phyloP scores from a whole-genome alignment of 2,113 vertebrate genomes.

The Lophotis ruficrista region DNA sequence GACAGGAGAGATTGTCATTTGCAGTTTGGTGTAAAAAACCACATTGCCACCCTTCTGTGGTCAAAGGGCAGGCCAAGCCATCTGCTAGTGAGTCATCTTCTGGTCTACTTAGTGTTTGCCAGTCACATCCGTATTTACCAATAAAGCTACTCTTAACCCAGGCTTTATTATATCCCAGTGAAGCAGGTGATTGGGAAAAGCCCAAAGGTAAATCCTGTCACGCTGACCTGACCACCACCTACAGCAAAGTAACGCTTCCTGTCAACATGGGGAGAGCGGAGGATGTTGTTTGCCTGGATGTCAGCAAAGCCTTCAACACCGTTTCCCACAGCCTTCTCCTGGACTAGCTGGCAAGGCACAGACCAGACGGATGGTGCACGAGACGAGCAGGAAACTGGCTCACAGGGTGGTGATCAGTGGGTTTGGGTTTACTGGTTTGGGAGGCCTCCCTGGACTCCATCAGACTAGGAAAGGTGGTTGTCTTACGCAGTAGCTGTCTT shows the following conservation, averaged over 20 bases:
- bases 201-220: not conserved
- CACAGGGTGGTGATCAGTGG: not conserved
- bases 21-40: not conserved
- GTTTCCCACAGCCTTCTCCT: not conserved
- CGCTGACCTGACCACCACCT: not conserved
- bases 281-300: not conserved
- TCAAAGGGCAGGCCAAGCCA: not conserved
- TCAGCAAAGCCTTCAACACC: fast-evolving
- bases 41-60: not conserved
- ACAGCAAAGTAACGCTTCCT: not conserved
- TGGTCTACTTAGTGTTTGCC: not conserved
- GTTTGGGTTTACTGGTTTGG: not conserved
- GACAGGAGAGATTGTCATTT: not conserved
- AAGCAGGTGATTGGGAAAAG: not conserved
- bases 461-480: not conserved
- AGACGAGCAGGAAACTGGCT: not conserved
- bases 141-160: not conserved
- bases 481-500: not conserved
- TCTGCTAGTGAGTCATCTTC: not conserved
- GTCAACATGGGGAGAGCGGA: fast-evolving
- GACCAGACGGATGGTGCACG: not conserved
- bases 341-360: not conserved
- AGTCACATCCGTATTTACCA: not conserved
- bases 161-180: not conserved
- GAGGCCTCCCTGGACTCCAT: not conserved